Conservation (phyloP, 2,113 vertebrate genomes). For the Morone chrysops region DNA sequence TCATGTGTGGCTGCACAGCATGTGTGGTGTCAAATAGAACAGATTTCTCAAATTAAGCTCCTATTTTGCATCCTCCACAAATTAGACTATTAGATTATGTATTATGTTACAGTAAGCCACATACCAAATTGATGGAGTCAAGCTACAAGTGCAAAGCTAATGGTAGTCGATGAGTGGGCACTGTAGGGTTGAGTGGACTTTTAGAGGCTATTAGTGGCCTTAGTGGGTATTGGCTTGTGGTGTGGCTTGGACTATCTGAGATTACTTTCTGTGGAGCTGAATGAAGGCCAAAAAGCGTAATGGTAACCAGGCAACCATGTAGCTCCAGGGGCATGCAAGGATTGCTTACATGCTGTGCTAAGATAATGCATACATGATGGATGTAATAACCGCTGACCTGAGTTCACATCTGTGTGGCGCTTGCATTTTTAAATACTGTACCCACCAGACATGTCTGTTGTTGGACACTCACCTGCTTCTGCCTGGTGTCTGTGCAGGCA, state of each 20-base stretch:
- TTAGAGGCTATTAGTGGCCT: constrained; percentile 46
- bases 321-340: constrained; percentile 35
- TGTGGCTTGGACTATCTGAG: constrained; percentile 26
- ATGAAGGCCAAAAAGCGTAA: constrained; percentile 41
- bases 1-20: constrained; percentile 40
- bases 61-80: constrained; percentile 36
- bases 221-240: constrained; percentile 42
- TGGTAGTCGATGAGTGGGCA: constrained; percentile 32
- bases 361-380: constrained; percentile 57
- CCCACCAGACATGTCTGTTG: constrained; percentile 18
- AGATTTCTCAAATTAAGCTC: constrained; percentile 16
- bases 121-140: constrained; percentile 20
- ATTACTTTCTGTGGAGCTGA: constrained; percentile 50
- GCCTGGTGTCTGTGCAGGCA: constrained; percentile 36
- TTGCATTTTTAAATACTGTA: constrained; percentile 55
- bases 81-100: constrained; percentile 25
- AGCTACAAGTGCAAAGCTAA: constrained; percentile 34
- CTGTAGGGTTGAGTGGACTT: constrained; percentile 40
- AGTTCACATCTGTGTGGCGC: constrained; percentile 35
- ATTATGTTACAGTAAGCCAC: constrained; percentile 1
- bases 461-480: constrained; percentile 46
- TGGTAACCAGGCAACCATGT: constrained; percentile 42
- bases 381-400: constrained; percentile 59
- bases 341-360: constrained; percentile 44
- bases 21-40: constrained; percentile 17